Conservation (phyloP, 2,797 vertebrate species). For the Cottoperca gobio region DNA sequence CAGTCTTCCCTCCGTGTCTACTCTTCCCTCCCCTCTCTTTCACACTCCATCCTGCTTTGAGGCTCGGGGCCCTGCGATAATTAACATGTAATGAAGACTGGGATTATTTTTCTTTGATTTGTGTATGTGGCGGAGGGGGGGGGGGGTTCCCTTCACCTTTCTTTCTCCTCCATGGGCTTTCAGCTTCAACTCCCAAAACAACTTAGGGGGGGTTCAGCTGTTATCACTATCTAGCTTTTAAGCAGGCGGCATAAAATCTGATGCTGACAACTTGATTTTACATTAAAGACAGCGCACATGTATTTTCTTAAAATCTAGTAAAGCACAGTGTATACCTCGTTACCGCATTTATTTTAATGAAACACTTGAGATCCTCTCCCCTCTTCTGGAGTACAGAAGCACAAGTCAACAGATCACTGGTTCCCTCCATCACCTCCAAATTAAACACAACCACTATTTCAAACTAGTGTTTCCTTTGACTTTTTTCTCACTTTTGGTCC, state of each 20-base stretch:
- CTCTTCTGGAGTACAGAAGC: too few relatives aligned
- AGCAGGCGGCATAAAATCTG: constrained; percentile 20
- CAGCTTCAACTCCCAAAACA: constrained; percentile 24
- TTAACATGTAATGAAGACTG: constrained; percentile 50
- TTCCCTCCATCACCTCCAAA: neutral
- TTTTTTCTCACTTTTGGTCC: constrained; percentile 7
- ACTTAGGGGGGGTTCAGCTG: constrained; percentile 16
- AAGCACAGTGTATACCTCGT: constrained; percentile 18
- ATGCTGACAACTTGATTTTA: constrained; percentile 31
- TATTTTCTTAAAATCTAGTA: too few relatives aligned
- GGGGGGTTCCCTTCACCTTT: constrained; percentile 30
- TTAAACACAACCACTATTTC: constrained; percentile 30
- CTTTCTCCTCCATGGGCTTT: constrained; percentile 28
- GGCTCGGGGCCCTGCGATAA: constrained; percentile 13
- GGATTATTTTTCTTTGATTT: constrained; percentile 46
- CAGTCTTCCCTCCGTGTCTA: constrained; percentile 9
- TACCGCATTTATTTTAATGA: constrained; percentile 23
- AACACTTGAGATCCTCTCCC: constrained; percentile 2
- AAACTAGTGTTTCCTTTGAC: constrained; percentile 17
- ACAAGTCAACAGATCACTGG: constrained; percentile 3
- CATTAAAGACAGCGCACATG: constrained; percentile 16
- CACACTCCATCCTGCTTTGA: constrained; percentile 17
- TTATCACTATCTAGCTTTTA: constrained; percentile 31
- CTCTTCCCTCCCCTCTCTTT: neutral
- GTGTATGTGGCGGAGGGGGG: too few relatives aligned